phyloP scores from a whole-genome alignment of 1,140 invertebrate genomes.

The Octopus sinensis region DNA sequence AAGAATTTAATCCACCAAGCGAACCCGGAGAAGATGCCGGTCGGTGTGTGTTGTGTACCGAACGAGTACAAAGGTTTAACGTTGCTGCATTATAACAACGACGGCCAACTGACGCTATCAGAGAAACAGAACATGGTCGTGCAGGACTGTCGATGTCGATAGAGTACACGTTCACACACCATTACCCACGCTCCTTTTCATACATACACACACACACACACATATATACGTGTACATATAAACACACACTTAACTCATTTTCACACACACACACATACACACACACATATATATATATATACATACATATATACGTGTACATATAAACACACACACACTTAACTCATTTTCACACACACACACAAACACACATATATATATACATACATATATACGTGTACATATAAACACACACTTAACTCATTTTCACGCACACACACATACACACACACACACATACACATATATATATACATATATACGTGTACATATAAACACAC shows the following conservation, averaged over 20 bases:
- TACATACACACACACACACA: not conserved
- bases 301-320: not conserved
- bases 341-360: not conserved
- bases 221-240: not conserved
- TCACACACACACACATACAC: not conserved
- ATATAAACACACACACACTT: not conserved
- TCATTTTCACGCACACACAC: not conserved
- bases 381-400: not conserved
- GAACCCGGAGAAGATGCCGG: not conserved
- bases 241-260: not conserved
- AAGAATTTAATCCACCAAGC: not conserved
- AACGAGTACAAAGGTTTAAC: not conserved
- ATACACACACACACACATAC: not conserved
- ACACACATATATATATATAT: conserved; percentile 1
- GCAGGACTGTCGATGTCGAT: conserved; percentile 3
- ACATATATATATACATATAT: not conserved
- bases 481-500: not conserved
- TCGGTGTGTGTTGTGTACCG: not conserved
- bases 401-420: not conserved
- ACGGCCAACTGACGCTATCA: not conserved
- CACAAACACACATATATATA: not conserved
- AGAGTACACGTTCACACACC: not conserved
- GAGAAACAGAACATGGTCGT: not conserved
- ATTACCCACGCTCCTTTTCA: not conserved
- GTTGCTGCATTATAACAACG: not conserved